Evolutionary conservation across 2,888 invertebrate species (phyloP), one percentile per base, ranked within the genome.

Genomic region (Cactoblastis cactorum): DNA sequence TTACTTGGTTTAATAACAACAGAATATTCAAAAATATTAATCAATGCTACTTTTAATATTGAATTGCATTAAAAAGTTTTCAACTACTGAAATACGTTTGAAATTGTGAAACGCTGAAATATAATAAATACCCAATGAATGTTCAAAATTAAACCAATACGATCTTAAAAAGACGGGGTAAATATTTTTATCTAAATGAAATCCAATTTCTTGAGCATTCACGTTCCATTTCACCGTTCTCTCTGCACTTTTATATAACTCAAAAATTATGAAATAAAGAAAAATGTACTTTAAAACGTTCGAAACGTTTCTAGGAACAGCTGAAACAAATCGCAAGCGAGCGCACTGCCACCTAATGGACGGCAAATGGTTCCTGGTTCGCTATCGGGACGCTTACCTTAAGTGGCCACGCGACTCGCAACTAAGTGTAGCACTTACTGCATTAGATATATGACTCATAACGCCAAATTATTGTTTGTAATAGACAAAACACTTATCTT

Each of bases 281-380:
- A 66, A 71, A 80, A 74, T 74, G 71, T 68, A 70, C 70, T 78
- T 68, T 74, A 74, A 75, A 80, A 70, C 68, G 71, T 65, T 74
- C 65, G 63, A 65, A 70, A 67, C 63, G 62, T 62, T 28, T 28
- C 28, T 28, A 6, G 74, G 71, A 74, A 68, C 76, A 77, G 76
- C 78, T 77, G 80, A 77, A 79, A 80, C 78, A 81, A 81, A 83
- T 82, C 76, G 80, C 63, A 59, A 61, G 57, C 63, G 60, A 56
- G 57, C 66, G n/a, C n/a, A 62, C 65, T 43, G 52, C 61, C 28
- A 28, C 57, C 64, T 78, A 79, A 79, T 77, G 77, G 77, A 64
- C 74, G 72, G 76, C 68, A 63, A 39, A 33, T 39, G 33, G 33
- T 32, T 28, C 19, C 54, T 52, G 56, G 63, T 56, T 59, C 58